These are phyloP conservation scores for Nothobranchius kuhntae DNA, from an alignment of 2,113 vertebrate species.

Conservation along the genomic window DNA sequence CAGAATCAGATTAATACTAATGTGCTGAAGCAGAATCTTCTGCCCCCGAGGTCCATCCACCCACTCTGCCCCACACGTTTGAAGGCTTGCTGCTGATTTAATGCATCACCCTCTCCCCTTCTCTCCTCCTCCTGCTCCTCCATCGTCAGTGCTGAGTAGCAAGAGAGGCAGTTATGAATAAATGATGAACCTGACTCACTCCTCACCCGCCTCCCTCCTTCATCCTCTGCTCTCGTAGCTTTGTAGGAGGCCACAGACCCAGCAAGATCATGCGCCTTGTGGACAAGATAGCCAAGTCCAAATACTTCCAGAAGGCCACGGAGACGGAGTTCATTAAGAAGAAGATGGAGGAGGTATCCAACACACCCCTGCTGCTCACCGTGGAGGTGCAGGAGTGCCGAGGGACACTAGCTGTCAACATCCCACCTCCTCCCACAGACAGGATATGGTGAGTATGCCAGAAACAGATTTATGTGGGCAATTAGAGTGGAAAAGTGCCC, in stretches of 20 bases:
- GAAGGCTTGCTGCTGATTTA: conserved; percentile 48
- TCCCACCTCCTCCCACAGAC: conserved; percentile 96
- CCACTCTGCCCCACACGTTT: conserved; percentile 41
- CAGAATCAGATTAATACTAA: conserved; percentile 16
- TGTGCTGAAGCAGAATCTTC: conserved; percentile 32
- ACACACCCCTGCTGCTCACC: conserved; percentile 94
- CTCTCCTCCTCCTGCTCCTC: conserved; percentile 22
- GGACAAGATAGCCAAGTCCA: conserved; percentile 99
- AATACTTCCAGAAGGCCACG: conserved; percentile 98
- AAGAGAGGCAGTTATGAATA: conserved; percentile 67
- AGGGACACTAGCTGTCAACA: conserved; percentile 93
- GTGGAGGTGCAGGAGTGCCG: conserved; percentile 96
- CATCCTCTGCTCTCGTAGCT: conserved; percentile 74
- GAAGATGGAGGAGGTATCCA: conserved; percentile 98
- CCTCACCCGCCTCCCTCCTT: conserved; percentile 27
- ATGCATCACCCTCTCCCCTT: conserved; percentile 35
- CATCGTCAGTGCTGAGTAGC: conserved; percentile 48
- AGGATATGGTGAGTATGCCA: conserved; percentile 88
- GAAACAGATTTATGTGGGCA: conserved; percentile 1
- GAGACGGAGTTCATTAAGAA: conserved; percentile 99
- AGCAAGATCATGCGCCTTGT: conserved; percentile 99
- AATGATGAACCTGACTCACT: conserved; percentile 75
- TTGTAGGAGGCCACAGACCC: conserved; percentile 89
- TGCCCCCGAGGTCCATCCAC: conserved; percentile 26
- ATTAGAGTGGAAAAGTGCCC: conserved; percentile 9